Conservation (phyloP, 2,113 vertebrate species). For the Benitochromis conjunctus region DNA sequence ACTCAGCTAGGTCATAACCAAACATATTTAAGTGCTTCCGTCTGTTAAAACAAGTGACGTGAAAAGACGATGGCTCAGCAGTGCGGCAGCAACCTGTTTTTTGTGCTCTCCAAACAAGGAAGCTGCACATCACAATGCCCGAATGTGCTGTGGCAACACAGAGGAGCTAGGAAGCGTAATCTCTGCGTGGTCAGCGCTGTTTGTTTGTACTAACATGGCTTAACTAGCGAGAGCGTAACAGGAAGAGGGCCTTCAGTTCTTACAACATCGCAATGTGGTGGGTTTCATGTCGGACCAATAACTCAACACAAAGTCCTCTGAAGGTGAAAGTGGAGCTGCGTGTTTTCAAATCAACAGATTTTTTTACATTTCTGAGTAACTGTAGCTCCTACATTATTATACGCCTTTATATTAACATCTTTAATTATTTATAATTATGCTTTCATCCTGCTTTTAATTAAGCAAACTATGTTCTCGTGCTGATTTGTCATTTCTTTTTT, state of each 20-base stretch:
- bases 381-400: background rate
- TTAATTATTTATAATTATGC: background rate
- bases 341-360: background rate
- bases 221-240: constrained; percentile 25
- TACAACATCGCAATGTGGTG: constrained; percentile 19
- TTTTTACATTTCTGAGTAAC: background rate
- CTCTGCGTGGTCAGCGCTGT: constrained; percentile 12
- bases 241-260: constrained; percentile 39
- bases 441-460: background rate
- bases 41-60: constrained; percentile 19
- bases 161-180: background rate
- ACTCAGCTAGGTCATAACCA: background rate
- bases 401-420: background rate
- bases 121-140: constrained; percentile 42
- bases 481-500: background rate
- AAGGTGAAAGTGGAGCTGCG: background rate
- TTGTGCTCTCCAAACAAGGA: constrained; percentile 62
- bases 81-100: constrained; percentile 8
- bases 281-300: constrained; percentile 29
- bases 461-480: background rate
- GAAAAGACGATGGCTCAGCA: constrained; percentile 37
- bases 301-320: constrained; percentile 18
- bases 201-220: constrained; percentile 44
- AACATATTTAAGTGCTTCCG: background rate
- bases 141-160: constrained; percentile 43